phyloP scores from a whole-genome alignment of 2,888 invertebrate species.

The Zygothrica quintamaculata region DNA sequence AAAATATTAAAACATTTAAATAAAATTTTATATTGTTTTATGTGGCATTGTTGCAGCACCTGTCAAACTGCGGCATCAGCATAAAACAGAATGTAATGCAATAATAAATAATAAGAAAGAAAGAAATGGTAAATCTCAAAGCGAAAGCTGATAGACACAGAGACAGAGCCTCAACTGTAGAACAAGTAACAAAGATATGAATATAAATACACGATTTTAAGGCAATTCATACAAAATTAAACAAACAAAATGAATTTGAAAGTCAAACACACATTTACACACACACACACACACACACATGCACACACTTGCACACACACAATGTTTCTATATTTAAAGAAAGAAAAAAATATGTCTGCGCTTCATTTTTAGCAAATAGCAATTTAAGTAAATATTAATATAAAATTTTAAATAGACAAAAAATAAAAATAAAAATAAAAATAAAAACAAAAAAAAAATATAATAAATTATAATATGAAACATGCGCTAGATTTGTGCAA shows the following conservation, averaged over 20 bases:
- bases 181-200: slow-evolving; percentile 12
- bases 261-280: slow-evolving; percentile 15
- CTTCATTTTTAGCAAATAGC: too few species aligned
- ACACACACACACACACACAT: slow-evolving; percentile 1
- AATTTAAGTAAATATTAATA: too few species aligned
- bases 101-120: slow-evolving; percentile 12
- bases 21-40: too few species aligned
- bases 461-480: slow-evolving; percentile 1
- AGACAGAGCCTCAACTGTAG: slow-evolving; percentile 7
- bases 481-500: slow-evolving; percentile 19
- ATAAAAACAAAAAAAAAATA: too few species aligned
- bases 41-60: slow-evolving; percentile 66
- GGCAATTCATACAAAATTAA: slow-evolving; percentile 30
- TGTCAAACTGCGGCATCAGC: slow-evolving; percentile 59
- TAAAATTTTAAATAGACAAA: slow-evolving; percentile 3
- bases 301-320: too few species aligned
- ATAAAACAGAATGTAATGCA: slow-evolving; percentile 45
- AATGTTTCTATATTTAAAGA: slow-evolving; percentile 11
- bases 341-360: slow-evolving; percentile 36
- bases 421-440: too few species aligned
- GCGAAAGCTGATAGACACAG: slow-evolving; percentile 19
- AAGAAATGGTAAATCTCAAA: slow-evolving; percentile 38
- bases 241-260: slow-evolving; percentile 35
- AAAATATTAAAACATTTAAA: neutral
- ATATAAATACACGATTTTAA: slow-evolving; percentile 13